A percentile compares a stretch with the other conserved stretches of the same genome.
phyloP scores from a whole-genome alignment of 2,888 invertebrate species.

The Dioctria rufipes region DNA sequence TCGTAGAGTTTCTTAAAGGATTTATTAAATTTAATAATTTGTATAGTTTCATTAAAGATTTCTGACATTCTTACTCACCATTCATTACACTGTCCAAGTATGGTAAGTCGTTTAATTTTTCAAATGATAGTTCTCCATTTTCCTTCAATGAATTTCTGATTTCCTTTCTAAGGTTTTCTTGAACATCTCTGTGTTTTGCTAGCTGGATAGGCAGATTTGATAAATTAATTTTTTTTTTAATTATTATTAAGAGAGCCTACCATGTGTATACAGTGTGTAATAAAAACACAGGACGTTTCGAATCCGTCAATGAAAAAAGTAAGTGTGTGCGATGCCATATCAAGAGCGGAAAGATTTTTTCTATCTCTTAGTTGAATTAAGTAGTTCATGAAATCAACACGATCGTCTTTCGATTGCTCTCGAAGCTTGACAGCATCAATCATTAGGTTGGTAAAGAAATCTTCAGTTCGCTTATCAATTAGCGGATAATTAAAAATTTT shows the following conservation, averaged over 20 bases:
- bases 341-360: slow-evolving; percentile 62
- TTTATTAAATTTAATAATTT: not conserved
- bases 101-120: slow-evolving; percentile 64
- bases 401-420: slow-evolving; percentile 54
- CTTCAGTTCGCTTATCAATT: slow-evolving; percentile 73
- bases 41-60: not conserved
- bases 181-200: slow-evolving; percentile 63
- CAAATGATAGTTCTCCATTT: slow-evolving; percentile 63
- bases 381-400: slow-evolving; percentile 62
- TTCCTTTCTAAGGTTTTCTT: slow-evolving; percentile 65
- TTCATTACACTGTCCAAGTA: slow-evolving; percentile 68
- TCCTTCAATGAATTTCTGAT: slow-evolving; percentile 60
- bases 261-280: slow-evolving; percentile 65
- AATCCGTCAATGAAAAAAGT: slow-evolving; percentile 69
- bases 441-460: slow-evolving; percentile 59
- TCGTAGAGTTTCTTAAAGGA: slow-evolving; percentile 64
- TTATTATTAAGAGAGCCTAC: slow-evolving; percentile 60
- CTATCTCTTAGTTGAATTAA: slow-evolving; percentile 59
- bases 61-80: slow-evolving; percentile 59
- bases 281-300: slow-evolving; percentile 66
- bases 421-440: slow-evolving; percentile 59
- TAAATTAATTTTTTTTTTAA: not conserved
- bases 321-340: slow-evolving; percentile 65
- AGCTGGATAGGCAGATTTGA: slow-evolving; percentile 59
- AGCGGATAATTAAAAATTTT: slow-evolving; percentile 63